phyloP scores from a whole-genome alignment of 2,888 invertebrate genomes.

The Dysmachus trigonus region DNA sequence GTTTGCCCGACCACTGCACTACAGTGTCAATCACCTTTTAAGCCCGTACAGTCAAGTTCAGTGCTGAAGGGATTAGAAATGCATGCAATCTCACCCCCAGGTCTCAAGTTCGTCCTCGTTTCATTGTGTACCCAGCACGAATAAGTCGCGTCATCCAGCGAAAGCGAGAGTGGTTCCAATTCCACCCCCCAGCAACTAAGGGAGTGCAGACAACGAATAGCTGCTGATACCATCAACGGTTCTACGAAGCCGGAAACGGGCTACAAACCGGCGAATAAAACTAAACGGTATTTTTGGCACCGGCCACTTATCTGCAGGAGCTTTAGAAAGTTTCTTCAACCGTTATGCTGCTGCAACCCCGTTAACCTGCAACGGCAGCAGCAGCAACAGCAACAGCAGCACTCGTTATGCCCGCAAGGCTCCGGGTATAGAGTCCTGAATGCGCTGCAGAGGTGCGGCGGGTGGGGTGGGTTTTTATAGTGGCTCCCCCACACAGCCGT shows the following conservation, averaged over 20 bases:
- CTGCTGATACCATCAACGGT: slow-evolving; percentile 6
- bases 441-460: not conserved
- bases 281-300: not conserved
- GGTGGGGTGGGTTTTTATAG: not conserved
- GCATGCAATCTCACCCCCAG: slow-evolving; percentile 18
- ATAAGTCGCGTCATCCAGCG: not conserved
- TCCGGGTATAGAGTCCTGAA: not conserved
- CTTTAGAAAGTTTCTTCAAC: not conserved
- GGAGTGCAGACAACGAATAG: not conserved
- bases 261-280: not conserved
- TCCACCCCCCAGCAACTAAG: not conserved
- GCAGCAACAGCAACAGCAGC: not conserved
- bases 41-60: not conserved
- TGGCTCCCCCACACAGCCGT: not conserved
- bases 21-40: slow-evolving; percentile 24
- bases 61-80: not conserved
- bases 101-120: not conserved
- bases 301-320: not conserved
- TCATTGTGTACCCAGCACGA: not conserved
- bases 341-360: not conserved
- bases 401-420: not conserved
- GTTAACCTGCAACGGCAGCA: not conserved
- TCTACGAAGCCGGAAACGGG: not conserved
- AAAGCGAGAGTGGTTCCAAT: not conserved
- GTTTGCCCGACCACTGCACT: not conserved